Percentiles rank a stretch among this genome's conserved stretches.
These are phyloP conservation scores for Gisinianus flammeolus DNA, from an alignment of 2,888 invertebrate species.

Conservation along the genomic window DNA sequence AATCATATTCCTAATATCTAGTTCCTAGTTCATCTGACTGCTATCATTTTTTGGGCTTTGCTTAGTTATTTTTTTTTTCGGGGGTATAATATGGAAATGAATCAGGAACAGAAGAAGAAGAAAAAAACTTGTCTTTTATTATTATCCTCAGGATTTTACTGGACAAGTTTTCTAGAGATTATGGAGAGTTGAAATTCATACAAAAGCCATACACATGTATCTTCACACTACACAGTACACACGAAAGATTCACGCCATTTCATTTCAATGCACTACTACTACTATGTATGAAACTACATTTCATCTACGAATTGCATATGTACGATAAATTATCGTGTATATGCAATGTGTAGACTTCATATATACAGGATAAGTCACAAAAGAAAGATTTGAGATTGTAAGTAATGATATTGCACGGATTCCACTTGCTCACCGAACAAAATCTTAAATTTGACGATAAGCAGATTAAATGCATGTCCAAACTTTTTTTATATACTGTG, in stretches of 20 bases:
- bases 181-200: background rate
- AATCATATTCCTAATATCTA: too few relatives aligned
- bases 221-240: too few relatives aligned
- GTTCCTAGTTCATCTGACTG: too few relatives aligned
- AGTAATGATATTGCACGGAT: conserved; percentile 11
- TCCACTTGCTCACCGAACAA: conserved; percentile 3
- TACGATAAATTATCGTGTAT: too few relatives aligned
- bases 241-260: too few relatives aligned
- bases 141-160: background rate
- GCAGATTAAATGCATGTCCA: conserved; percentile 12
- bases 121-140: background rate
- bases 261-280: too few relatives aligned
- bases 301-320: too few relatives aligned
- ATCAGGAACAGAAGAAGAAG: background rate
- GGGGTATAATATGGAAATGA: too few relatives aligned
- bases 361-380: background rate
- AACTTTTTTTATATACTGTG: background rate
- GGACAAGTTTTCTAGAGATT: background rate
- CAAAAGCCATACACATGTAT: background rate
- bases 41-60: too few relatives aligned
- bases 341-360: background rate
- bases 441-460: conserved; percentile 16
- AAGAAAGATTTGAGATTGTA: background rate
- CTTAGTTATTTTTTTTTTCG: too few relatives aligned
- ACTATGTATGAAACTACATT: too few relatives aligned